Base-by-base conservation (phyloP, 2,888 invertebrate genomes). In the Flexamia atlantica region DNA sequence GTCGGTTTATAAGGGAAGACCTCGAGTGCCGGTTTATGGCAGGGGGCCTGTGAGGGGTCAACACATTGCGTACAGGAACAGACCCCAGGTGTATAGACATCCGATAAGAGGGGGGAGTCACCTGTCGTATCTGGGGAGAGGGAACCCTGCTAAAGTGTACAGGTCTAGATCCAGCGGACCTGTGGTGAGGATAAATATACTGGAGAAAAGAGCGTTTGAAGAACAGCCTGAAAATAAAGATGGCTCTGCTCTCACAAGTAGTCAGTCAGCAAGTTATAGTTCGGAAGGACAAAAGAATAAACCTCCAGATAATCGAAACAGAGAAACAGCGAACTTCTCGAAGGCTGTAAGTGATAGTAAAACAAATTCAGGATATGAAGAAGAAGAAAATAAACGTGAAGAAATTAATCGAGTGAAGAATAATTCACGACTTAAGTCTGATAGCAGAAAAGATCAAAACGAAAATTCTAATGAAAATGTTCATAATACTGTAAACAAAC, bases 21-120 rank as follows among this genome's bases (percentile, higher is more conserved):
- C 46, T n/a, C 40, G 76, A 79, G 14, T 23, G 20, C 79, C 83
- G 14, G 28, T 42, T 20, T 53, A 83, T 42, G 42, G 40, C 7
- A 23, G 30, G 20, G 32, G 14, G 1, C 20, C 30, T 28, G 28
- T 23, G 5, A 83, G 25, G 70, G 32, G 50, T 76, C 83, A 72
- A 30, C 36, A 7, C 5, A 0, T 46, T 14, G 28, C 28, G 7
- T 70, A 36, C 25, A 5, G 25, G 14, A 42, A 28, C 28, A 76
- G 50, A 50, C 46, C 42, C 17, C 4, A 25, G 12, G 50, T 46
- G 28, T 46, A 46, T 50, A 76, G 76, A n/a, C 42, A 76, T 14
- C 50, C 76, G 1, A 10, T 76, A 23, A 76, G 76, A 50, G 46
- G 42, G 4, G 30, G 76, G 28, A 46, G 50, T n/a, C 76, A 42